phyloP scores from a whole-genome alignment of 2,113 vertebrate species.

The Antechinus flavipes region DNA sequence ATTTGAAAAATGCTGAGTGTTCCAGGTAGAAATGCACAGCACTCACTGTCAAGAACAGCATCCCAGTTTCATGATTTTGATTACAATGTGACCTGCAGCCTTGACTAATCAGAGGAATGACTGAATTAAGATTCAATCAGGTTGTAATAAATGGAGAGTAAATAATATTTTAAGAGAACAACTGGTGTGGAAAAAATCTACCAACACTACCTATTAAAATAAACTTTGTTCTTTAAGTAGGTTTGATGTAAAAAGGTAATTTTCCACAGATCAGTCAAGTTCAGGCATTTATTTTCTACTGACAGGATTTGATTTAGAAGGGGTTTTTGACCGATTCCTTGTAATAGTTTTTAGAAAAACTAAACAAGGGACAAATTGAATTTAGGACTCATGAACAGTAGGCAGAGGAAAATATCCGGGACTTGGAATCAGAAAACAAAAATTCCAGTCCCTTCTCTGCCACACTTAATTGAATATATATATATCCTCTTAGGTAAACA shows the following conservation, averaged over 20 bases:
- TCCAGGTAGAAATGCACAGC: rapidly evolving
- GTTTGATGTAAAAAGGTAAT: constrained; percentile 32
- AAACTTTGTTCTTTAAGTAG: constrained; percentile 37
- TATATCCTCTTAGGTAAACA: neutral
- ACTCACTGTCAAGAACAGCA: rapidly evolving
- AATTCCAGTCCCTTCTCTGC: neutral
- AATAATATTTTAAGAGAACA: constrained; percentile 17
- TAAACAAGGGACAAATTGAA: neutral
- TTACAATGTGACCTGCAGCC: constrained; percentile 7
- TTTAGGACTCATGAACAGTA: neutral
- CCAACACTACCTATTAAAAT: constrained; percentile 39
- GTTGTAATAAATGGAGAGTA: constrained; percentile 43
- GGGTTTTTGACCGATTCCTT: neutral
- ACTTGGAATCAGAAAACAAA: neutral
- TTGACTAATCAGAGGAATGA: constrained; percentile 32
- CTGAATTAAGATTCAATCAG: constrained; percentile 34
- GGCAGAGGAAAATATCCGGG: rapidly evolving
- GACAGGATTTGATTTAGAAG: constrained; percentile 52
- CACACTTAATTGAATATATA: neutral
- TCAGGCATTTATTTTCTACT: constrained; percentile 46
- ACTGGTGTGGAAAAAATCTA: neutral
- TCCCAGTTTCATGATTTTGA: neutral
- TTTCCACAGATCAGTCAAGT: neutral
- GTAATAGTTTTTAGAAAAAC: neutral
- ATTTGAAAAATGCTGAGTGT: neutral